Evolutionary conservation across 2,888 invertebrate species (phyloP).

Genomic region (Drosophila meridionalis): DNA sequence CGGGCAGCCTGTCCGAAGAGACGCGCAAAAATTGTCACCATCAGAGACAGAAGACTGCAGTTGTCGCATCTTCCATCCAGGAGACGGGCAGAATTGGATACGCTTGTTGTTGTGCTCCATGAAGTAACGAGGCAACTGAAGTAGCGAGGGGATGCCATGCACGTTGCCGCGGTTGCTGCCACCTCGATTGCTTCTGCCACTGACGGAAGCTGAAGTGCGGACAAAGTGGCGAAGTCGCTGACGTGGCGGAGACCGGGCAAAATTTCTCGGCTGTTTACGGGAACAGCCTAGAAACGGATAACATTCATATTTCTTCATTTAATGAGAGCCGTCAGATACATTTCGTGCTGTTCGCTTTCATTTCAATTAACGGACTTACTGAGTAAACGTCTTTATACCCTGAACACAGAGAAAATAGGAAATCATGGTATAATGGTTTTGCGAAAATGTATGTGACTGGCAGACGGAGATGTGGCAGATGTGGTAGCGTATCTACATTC

Average conservation of each 20-base stretch:
- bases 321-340: constrained; percentile 28
- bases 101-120: constrained; percentile 3
- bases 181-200: constrained; percentile 21
- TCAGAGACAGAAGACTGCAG: constrained; percentile 54
- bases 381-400: too few relatives aligned
- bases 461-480: too few relatives aligned
- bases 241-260: constrained; percentile 14
- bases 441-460: too few relatives aligned
- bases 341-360: not conserved
- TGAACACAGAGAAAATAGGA: too few relatives aligned
- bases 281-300: not conserved
- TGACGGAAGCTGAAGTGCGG: constrained; percentile 60
- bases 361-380: not conserved
- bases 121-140: not conserved
- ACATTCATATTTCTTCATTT: constrained; percentile 21
- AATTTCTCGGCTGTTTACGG: not conserved
- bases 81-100: constrained; percentile 7
- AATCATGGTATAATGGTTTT: too few relatives aligned
- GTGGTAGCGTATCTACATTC: too few relatives aligned
- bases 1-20: constrained; percentile 64
- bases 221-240: constrained; percentile 58
- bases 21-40: constrained; percentile 76
- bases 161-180: not conserved
- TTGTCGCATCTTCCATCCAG: constrained; percentile 9
- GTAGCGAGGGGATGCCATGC: not conserved